Base-by-base conservation (phyloP, 2,113 vertebrate genomes). In the Lates calcarifer region DNA sequence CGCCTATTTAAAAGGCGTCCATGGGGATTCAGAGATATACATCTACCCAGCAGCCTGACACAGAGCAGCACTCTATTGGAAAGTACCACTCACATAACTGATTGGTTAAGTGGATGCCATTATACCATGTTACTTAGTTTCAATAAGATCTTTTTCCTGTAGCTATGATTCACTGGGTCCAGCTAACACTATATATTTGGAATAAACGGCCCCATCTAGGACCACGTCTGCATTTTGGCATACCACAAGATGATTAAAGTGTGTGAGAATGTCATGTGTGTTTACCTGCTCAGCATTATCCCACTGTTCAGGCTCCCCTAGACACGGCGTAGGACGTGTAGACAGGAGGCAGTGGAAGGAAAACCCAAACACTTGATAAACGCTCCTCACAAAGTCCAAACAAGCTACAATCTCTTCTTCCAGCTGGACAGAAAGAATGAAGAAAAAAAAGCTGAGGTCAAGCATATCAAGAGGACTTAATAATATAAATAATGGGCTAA, bases 351-450 rank as follows among this genome's bases (percentile, higher is more conserved):
- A 94, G 82, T 84, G 96, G 93, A 98, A 96, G 57, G 96, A 95
- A 87, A 99, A 98, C 6, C 97, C 98, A 77, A 98, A 95, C 12
- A 96, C 92, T 0, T 90, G 61, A 82, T 98, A 99, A 9, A 99
- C 96, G 0, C 92, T 81, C 3, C 88, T 94, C 35, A 98, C 92
- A 72, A 98, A 99, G 63, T 97, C 96, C 87, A 99, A 94, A 90
- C 97, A 98, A 41, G 94, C 87, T 18, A 81, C 87, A 7, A 99
- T 97, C 94, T 99, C 98, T 0, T 79, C 75, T 82, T 97, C 95
- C 76, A 98, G 94, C 98, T 98, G 90, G 35, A 80, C 5, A 60
- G 57, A 77, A 56, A 15, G 12, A 57, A 28, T 3, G 17, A 56
- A 63, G 47, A 56, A 51, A 22, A 72, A 55, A 53, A 47, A 45